These are phyloP conservation scores for Ferrisia virgata DNA, from an alignment of 2,888 invertebrate species.

Conservation along the genomic window DNA sequence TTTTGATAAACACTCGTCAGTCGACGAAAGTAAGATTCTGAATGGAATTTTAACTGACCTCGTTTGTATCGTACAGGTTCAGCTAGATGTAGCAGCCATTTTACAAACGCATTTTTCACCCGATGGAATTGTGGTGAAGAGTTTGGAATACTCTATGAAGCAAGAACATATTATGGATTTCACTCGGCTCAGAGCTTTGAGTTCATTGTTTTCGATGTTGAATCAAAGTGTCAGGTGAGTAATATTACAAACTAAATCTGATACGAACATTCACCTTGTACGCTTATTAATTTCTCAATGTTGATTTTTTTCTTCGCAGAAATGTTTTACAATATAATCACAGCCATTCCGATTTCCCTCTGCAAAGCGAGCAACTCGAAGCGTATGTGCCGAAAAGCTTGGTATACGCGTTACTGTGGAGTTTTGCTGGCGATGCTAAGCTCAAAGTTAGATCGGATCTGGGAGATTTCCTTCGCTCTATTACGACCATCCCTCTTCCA, in stretches of 20 bases:
- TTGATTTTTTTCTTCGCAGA: no score
- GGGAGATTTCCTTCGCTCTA: constrained; percentile 91
- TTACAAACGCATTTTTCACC: constrained; percentile 83
- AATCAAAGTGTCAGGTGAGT: constrained; percentile 81
- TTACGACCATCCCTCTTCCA: constrained; percentile 89
- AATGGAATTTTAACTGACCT: background rate
- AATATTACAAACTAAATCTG: no score
- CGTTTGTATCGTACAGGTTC: no score
- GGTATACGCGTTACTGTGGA: constrained; percentile 92
- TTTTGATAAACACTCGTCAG: background rate
- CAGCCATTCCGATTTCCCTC: constrained; percentile 89
- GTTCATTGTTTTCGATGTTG: constrained; percentile 95
- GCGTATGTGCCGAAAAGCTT: constrained; percentile 91
- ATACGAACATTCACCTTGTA: no score
- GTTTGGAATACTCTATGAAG: constrained; percentile 83
- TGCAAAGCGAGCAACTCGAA: constrained; percentile 87
- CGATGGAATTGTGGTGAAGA: constrained; percentile 89
- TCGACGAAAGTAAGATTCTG: background rate
- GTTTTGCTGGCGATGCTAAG: constrained; percentile 96
- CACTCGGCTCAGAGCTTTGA: constrained; percentile 90
- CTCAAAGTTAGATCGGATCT: constrained; percentile 91
- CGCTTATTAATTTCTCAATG: no score
- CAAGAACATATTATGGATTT: constrained; percentile 99
- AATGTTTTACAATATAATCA: constrained; percentile 92
- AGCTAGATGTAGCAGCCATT: constrained; percentile 82